Evolutionary conservation across 2,113 vertebrate species (phyloP).

Genomic region (Microtus pennsylvanicus): DNA sequence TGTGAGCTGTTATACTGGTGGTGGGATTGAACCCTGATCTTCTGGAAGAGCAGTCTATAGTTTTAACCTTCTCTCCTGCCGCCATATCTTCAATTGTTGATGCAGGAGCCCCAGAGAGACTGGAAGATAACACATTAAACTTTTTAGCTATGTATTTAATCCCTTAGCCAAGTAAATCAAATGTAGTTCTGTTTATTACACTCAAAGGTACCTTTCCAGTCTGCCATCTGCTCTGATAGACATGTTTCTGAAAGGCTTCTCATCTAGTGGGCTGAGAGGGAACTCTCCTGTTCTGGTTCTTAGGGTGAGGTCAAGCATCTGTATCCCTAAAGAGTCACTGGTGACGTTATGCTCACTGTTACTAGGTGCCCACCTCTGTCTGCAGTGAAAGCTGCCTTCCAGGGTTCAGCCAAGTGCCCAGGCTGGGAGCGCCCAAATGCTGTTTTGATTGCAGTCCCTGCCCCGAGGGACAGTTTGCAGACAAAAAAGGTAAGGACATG

Average conservation of each 20-base stretch:
- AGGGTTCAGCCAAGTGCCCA: slow-evolving; percentile 60
- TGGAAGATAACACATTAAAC: neutral
- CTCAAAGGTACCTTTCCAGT: rapidly evolving
- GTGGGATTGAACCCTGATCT: neutral
- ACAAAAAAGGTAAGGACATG: neutral
- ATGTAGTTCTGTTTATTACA: no score
- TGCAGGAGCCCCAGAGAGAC: no score
- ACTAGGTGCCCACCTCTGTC: slow-evolving; percentile 54
- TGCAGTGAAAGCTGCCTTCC: slow-evolving; percentile 72
- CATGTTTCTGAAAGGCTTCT: neutral
- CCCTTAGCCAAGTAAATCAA: rapidly evolving
- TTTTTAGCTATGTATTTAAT: neutral
- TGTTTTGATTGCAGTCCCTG: slow-evolving; percentile 50
- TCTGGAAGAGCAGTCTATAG: neutral
- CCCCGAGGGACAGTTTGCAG: neutral
- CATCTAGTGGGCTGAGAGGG: neutral
- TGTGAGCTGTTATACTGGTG: neutral
- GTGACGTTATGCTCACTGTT: neutral
- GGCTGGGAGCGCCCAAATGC: slow-evolving; percentile 32
- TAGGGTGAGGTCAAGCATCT: neutral
- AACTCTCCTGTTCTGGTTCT: neutral
- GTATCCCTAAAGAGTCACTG: neutral
- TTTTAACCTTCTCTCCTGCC: no score
- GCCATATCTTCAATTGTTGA: neutral
- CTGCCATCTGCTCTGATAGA: neutral